Conservation (phyloP, 2,797 vertebrate species). For the Sebastes vulpes region DNA sequence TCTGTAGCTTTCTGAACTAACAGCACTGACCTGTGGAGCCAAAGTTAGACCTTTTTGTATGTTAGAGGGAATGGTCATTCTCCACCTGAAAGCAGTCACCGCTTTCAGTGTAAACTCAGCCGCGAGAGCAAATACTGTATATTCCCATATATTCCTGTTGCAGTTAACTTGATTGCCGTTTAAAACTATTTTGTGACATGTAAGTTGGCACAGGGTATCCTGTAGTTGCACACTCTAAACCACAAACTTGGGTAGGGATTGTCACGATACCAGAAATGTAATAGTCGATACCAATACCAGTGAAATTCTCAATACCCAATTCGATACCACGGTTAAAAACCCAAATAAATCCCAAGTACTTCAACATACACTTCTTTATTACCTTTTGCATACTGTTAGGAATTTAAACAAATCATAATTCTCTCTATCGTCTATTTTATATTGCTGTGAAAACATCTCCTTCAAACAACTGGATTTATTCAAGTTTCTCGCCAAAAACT, state of each 20-base stretch:
- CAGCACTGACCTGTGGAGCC: constrained; percentile 52
- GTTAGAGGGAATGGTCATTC: neutral
- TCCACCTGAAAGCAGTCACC: neutral
- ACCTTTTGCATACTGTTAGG: neutral
- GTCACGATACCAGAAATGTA: neutral
- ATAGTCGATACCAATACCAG: neutral
- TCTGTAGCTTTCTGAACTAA: constrained; percentile 66
- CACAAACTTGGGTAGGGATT: no score
- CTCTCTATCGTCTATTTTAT: neutral
- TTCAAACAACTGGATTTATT: no score
- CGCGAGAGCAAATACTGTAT: neutral
- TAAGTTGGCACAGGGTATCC: neutral
- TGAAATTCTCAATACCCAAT: neutral
- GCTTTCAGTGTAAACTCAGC: neutral
- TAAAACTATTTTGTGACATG: neutral
- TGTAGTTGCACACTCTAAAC: neutral
- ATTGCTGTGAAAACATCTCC: neutral
- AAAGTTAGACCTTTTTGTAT: neutral
- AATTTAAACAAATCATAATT: neutral
- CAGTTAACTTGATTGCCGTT: neutral
- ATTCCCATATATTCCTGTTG: neutral
- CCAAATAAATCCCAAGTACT: neutral
- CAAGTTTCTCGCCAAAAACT: neutral
- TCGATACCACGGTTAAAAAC: neutral
- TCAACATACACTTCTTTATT: neutral